A percentile compares a stretch with the other conserved stretches of the same genome.
These are phyloP conservation scores for Pygocentrus nattereri DNA, from an alignment of 2,797 vertebrate species.

Conservation along the genomic window DNA sequence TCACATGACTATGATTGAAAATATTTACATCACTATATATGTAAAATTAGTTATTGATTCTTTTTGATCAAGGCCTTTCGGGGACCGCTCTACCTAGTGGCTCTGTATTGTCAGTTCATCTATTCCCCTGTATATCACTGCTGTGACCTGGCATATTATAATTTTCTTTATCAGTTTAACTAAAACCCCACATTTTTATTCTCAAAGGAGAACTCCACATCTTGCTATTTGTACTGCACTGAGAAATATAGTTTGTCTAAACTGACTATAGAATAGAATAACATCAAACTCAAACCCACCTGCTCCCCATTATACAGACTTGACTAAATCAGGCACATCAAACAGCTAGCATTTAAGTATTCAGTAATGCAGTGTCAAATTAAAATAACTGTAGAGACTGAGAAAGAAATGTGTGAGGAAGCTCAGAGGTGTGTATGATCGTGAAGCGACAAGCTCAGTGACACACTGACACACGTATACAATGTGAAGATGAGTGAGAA, in stretches of 20 bases:
- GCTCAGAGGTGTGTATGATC: not conserved
- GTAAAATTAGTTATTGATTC: no score
- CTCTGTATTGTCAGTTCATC: no score
- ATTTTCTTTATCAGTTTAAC: no score
- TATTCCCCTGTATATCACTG: no score
- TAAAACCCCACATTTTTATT: not conserved
- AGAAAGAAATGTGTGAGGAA: not conserved
- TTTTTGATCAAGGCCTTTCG: no score
- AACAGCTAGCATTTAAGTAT: not conserved
- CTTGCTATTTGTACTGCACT: not conserved
- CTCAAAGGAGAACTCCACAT: not conserved
- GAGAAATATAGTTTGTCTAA: not conserved
- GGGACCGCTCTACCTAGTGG: no score
- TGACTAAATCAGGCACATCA: not conserved
- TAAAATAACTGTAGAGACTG: no score
- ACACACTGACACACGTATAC: conserved; percentile 1
- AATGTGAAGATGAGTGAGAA: conserved; percentile 13
- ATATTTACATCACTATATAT: no score
- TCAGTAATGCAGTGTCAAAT: not conserved
- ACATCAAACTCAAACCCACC: not conserved
- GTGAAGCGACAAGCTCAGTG: not conserved
- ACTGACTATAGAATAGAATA: not conserved
- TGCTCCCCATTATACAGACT: not conserved
- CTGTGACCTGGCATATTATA: no score
- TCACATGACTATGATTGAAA: no score